These are phyloP conservation scores for Anabas testudineus DNA, from an alignment of 2,797 vertebrate species.

Conservation along the genomic window DNA sequence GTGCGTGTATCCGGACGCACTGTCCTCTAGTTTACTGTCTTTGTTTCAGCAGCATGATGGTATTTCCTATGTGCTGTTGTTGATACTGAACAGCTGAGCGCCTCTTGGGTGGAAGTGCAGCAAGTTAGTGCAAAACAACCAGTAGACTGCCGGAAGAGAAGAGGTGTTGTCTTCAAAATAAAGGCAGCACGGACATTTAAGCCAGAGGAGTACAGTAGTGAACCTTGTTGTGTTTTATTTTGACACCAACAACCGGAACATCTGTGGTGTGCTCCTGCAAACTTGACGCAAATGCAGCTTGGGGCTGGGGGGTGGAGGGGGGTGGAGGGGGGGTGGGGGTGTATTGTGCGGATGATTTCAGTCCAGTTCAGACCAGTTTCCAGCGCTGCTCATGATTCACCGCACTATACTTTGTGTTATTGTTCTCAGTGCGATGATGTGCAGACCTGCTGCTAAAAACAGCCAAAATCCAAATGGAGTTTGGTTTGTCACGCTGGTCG, in stretches of 20 bases:
- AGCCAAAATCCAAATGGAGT: not conserved
- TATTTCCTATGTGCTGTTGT: conserved; percentile 52
- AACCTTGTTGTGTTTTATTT: conserved; percentile 41
- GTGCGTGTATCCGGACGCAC: rapidly evolving
- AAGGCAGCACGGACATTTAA: too few relatives aligned
- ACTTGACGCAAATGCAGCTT: not conserved
- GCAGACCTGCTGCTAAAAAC: not conserved
- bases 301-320: not conserved
- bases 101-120: conserved; percentile 12
- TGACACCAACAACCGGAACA: not conserved
- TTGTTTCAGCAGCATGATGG: conserved; percentile 49
- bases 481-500: not conserved
- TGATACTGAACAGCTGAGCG: conserved; percentile 80
- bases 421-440: conserved; percentile 28
- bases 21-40: conserved; percentile 35
- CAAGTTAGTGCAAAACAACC: rapidly evolving
- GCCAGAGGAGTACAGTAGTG: too few relatives aligned
- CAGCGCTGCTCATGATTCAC: conserved; percentile 58
- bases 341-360: conserved; percentile 71
- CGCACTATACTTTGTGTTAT: conserved; percentile 61
- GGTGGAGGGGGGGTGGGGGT: conserved; percentile 24
- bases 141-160: rapidly evolving
- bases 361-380: conserved; percentile 89
- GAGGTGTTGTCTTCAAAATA: conserved; percentile 23
- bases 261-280: rapidly evolving